Evolutionary conservation across 2,797 vertebrate species (phyloP), one percentile per base, ranked within the genome.

Genomic region (Leucoraja ocellata): DNA sequence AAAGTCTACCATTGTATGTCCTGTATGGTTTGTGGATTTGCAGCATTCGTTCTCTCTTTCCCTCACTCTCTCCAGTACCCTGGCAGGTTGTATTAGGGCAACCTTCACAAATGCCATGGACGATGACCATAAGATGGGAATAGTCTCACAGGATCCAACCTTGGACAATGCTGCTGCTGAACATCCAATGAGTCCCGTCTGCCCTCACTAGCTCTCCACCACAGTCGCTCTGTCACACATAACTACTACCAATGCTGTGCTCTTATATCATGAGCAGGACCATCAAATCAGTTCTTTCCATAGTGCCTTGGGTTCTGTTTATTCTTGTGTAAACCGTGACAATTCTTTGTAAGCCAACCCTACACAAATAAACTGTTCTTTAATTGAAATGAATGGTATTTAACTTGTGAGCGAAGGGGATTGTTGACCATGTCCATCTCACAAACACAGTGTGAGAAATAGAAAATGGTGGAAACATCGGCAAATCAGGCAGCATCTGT

Each of bases 301-400:
- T 73, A 73, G 88, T 91, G 88, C 88, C 46, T 91, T 73, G 36
- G 71, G 68, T 46, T 54, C 36, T 11, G 71, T 46, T 73, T 36
- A 91, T 73, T 74, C 68, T 32, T 46, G 18, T 91, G 63, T 91
- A 46, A 91, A 36, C 32, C 32, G 36, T 54, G 68, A 23, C 71
- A 90, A 90, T 90, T 90, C 86, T 36, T 74, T 91, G 9, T 91
- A 74, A 91, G 21, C n/a, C 73, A 91, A 73, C 32, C 4, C n/a
- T 73, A 73, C 88, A 91, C 25, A 46, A 91, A 91, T 91, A 91
- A 91, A 91, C 73, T 2, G 71, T 91, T 91, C 65, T 91, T 73
- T 91, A 91, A 46, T 91, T 39, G 74, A 91, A 91, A 36, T 46
- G 21, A 23, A 73, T 71, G n/a, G 16, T 73, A 21, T 91, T 36